Conservation (phyloP, 2,113 vertebrate species). For the Rhombomys opimus region DNA sequence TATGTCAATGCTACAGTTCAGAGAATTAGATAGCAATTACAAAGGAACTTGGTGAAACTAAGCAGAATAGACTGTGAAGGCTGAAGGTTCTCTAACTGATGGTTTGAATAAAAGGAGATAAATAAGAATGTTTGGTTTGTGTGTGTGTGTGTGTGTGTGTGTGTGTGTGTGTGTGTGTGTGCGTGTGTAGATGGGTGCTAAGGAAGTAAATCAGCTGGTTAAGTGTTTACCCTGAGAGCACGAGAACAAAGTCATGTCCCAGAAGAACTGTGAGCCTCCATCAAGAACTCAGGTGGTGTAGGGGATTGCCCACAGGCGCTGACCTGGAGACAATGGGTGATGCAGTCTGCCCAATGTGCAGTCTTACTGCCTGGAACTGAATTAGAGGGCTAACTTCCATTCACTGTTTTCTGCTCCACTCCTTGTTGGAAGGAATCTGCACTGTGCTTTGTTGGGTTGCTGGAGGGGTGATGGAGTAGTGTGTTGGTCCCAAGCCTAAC, state of each 20-base stretch:
- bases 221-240: too few species aligned
- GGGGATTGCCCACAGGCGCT: not conserved
- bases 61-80: not conserved
- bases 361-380: not conserved
- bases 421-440: not conserved
- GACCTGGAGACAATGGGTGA: not conserved
- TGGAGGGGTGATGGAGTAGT: not conserved
- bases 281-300: not conserved
- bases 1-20: constrained; percentile 37
- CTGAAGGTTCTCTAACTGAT: constrained; percentile 65
- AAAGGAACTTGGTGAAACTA: constrained; percentile 44
- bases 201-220: not conserved
- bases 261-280: not conserved
- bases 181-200: not conserved
- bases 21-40: constrained; percentile 21
- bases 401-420: not conserved
- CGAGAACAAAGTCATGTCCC: not conserved
- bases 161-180: too few species aligned
- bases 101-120: constrained; percentile 45
- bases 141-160: too few species aligned
- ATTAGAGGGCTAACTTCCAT: not conserved
- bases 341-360: not conserved
- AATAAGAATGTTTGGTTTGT: constrained; percentile 43
- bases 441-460: not conserved
- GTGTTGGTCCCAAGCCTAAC: not conserved